A percentile compares a stretch with the other conserved stretches of the same genome.
Conservation (phyloP, 2,797 vertebrate species). For the Holocentrus rufus region DNA sequence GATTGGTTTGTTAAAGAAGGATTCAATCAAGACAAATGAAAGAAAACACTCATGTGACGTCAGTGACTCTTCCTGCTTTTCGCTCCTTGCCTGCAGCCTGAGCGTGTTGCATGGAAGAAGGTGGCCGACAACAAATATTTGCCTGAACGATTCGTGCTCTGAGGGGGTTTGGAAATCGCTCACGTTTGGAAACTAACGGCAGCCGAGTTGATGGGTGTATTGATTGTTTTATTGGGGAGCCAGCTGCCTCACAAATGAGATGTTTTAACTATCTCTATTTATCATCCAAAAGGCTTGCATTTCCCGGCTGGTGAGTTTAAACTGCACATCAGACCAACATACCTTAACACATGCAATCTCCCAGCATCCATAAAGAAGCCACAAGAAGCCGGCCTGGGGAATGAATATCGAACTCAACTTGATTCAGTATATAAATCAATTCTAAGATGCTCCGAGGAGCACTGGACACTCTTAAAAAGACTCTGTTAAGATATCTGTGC, state of each 20-base stretch:
- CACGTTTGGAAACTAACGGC: conserved; percentile 66
- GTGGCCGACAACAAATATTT: conserved; percentile 61
- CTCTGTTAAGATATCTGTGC: no score
- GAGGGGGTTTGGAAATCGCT: conserved; percentile 62
- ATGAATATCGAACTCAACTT: not conserved
- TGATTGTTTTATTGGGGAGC: conserved; percentile 70
- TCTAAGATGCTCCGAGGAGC: not conserved
- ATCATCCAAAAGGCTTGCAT: conserved; percentile 52
- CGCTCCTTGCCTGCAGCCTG: conserved; percentile 28
- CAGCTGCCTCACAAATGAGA: conserved; percentile 71
- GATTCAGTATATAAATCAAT: not conserved
- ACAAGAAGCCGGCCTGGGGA: not conserved
- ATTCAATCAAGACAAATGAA: not conserved
- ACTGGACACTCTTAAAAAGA: no score
- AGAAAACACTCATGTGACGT: not conserved
- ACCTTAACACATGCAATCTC: not conserved
- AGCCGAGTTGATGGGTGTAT: conserved; percentile 73
- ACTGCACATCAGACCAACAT: conserved; percentile 46
- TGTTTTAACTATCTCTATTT: conserved; percentile 70
- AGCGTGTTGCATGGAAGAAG: conserved; percentile 34
- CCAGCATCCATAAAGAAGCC: not conserved
- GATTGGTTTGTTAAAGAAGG: no score
- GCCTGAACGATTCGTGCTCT: conserved; percentile 63
- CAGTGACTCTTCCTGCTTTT: conserved; percentile 3
- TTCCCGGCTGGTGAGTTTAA: conserved; percentile 47